A percentile compares a stretch with the other conserved stretches of the same genome.
Conservation (phyloP, 2,888 invertebrate species). For the Lomographa bimaculata region DNA sequence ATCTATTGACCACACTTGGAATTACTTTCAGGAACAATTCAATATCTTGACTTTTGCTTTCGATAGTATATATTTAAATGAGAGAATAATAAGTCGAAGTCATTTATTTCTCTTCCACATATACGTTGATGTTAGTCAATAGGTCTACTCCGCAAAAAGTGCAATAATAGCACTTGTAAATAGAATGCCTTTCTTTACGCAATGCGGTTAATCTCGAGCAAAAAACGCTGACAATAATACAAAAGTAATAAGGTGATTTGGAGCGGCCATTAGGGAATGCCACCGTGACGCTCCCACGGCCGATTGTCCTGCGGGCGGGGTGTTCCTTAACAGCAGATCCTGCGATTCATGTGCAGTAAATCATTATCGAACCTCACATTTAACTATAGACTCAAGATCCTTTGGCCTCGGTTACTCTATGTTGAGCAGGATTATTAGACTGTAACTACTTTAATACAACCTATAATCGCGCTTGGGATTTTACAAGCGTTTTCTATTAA, state of each 20-base stretch:
- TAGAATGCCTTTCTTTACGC: constrained; percentile 48
- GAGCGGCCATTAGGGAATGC: constrained; percentile 67
- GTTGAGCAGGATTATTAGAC: background rate
- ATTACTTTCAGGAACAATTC: too few relatives aligned
- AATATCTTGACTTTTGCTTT: too few relatives aligned
- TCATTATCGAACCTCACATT: constrained; percentile 12
- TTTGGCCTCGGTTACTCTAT: background rate
- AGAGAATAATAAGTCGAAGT: too few relatives aligned
- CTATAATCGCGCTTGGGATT: too few relatives aligned
- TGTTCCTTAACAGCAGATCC: constrained; percentile 49
- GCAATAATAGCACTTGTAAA: constrained; percentile 44
- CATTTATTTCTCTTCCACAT: too few relatives aligned
- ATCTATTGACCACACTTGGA: too few relatives aligned
- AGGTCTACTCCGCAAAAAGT: constrained; percentile 47
- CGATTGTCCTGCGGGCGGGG: constrained; percentile 51
- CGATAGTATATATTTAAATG: too few relatives aligned
- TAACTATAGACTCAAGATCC: background rate
- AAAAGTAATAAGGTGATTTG: constrained; percentile 73
- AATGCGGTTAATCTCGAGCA: constrained; percentile 49
- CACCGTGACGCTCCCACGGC: constrained; percentile 74
- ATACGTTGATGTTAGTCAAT: too few relatives aligned
- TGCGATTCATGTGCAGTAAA: constrained; percentile 27
- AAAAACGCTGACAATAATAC: constrained; percentile 71
- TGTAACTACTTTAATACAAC: too few relatives aligned
- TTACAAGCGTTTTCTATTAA: too few relatives aligned